Base-by-base conservation (phyloP, 2,888 invertebrate genomes). In the Tachystola acroxantha region DNA sequence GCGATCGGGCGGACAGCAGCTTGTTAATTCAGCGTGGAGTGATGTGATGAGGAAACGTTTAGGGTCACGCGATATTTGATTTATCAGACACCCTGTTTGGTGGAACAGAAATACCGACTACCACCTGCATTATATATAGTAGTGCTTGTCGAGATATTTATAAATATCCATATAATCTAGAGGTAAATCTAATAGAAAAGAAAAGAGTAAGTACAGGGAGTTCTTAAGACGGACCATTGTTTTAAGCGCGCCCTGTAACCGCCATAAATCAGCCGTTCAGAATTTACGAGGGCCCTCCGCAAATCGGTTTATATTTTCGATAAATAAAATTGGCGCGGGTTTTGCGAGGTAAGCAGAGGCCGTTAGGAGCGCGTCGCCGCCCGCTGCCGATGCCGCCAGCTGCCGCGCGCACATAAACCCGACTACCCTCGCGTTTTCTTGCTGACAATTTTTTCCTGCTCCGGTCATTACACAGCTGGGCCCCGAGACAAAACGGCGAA, bases 301-400 rank as follows among this genome's bases (percentile, higher is more conserved):
- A 84, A 85, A 86, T 85, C 84, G 85, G 82, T 85, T 86, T 86
- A 86, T 85, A 86, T 85, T 85, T 85, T 85, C 86, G 86, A 86
- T 86, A 86, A 86, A 86, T 86, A 86, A 85, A 86, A 85, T 85
- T 84, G 85, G 85, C 85, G 79, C 81, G 78, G 80, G 80, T 84
- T 86, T 84, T 82, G 86, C 85, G 74, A 84, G 81, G 84, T 84
- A 85, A 85, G 86, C 86, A 82, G 78, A 72, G 80, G 76, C 82
- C 74, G 84, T 84, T 85, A 81, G 84, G 81, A 80, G 75, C 68
- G 78, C 75, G 78, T 74, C 75, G 79, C 68, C 69, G 67, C 62
- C 52, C 65, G 61, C 50, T 50, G 46, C 46, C 56, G 66, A 66
- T 50, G 46, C 46, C 56, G 57, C 73, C 77, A 78, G 68, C 73